These are phyloP conservation scores for Argyra leucocephala DNA, from an alignment of 2,888 invertebrate genomes.

Conservation along the genomic window DNA sequence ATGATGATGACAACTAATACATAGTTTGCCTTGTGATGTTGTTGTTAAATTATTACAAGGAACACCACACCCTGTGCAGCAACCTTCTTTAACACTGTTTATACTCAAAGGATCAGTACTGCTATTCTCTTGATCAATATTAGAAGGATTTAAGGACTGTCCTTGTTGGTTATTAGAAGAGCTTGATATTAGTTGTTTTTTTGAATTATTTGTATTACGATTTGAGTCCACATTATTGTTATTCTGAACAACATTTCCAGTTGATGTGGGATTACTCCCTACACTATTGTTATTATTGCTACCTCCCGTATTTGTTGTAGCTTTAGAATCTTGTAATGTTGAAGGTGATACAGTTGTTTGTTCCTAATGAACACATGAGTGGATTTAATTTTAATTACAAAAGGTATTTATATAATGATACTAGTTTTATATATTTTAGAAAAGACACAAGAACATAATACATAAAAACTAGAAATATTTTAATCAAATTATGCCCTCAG, in stretches of 20 bases:
- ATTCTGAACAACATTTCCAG: conserved; percentile 16
- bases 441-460: too few species aligned
- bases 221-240: conserved; percentile 16
- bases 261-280: conserved; percentile 23
- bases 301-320: conserved; percentile 18
- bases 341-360: conserved; percentile 28
- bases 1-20: conserved; percentile 75
- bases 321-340: conserved; percentile 29
- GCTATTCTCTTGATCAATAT: conserved; percentile 16
- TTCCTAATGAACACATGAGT: conserved; percentile 24
- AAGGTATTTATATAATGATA: too few species aligned
- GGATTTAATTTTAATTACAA: too few species aligned
- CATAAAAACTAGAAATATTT: too few species aligned
- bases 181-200: conserved; percentile 23
- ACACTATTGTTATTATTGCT: conserved; percentile 22
- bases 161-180: conserved; percentile 16
- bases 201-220: conserved; percentile 13
- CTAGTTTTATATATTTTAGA: too few species aligned
- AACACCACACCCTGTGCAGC: conserved; percentile 56
- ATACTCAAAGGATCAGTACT: conserved; percentile 7
- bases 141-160: conserved; percentile 19
- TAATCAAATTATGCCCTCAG: too few species aligned
- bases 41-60: conserved; percentile 63
- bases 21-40: conserved; percentile 68
- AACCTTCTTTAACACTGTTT: conserved; percentile 29